phyloP scores from a whole-genome alignment of 2,888 invertebrate genomes.

The Lordiphosa andalusiaca region DNA sequence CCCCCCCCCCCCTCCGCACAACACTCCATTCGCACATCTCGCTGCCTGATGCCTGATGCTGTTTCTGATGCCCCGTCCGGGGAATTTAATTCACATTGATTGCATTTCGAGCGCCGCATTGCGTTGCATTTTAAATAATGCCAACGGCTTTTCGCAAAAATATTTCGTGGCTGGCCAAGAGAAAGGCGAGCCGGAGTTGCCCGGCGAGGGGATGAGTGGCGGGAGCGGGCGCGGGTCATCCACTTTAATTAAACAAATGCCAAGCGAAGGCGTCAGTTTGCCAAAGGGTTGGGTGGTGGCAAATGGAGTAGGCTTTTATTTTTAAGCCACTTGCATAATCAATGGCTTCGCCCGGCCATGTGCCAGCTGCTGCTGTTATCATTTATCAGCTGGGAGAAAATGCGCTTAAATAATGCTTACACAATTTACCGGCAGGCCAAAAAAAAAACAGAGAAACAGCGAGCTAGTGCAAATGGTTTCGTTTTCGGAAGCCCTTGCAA shows the following conservation, averaged over 20 bases:
- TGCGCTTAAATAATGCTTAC: no score
- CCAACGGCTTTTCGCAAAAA: constrained; percentile 69
- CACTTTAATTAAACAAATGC: constrained; percentile 73
- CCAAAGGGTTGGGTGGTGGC: no score
- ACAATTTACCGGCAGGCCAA: no score
- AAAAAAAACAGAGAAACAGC: no score
- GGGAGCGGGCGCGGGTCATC: constrained; percentile 34
- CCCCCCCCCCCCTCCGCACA: constrained; percentile 38
- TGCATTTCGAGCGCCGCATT: constrained; percentile 71
- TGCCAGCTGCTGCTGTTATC: constrained; percentile 22
- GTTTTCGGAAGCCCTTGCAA: no score
- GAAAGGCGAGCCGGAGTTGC: not conserved
- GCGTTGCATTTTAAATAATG: constrained; percentile 74
- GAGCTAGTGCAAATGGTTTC: no score
- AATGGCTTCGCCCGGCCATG: not conserved
- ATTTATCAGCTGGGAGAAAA: constrained; percentile 12
- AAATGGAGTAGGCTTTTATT: no score
- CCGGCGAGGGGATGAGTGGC: constrained; percentile 9
- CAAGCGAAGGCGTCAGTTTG: constrained; percentile 36
- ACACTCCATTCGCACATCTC: constrained; percentile 6
- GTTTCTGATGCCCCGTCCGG: constrained; percentile 18
- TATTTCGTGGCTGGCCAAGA: constrained; percentile 39
- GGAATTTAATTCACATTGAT: constrained; percentile 72
- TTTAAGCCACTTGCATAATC: constrained; percentile 14
- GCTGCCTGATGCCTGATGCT: constrained; percentile 15